Evolutionary conservation across 2,113 vertebrate genomes (phyloP), one percentile per base, ranked within the genome.

Genomic region (Cacatua alba): DNA sequence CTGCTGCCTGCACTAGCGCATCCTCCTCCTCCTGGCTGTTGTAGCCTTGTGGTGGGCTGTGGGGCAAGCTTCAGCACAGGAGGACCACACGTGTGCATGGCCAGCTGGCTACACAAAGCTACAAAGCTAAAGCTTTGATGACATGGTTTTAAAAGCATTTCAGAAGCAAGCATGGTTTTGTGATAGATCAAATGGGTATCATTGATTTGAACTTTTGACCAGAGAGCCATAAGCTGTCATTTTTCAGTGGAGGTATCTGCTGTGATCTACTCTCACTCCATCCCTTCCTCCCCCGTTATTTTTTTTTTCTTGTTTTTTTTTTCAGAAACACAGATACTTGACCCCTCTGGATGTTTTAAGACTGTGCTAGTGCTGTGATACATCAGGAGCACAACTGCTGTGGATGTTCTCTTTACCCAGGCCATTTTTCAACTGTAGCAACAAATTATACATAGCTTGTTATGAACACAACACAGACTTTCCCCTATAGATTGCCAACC

Each of bases 71-170:
- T 33, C 39, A 46, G 69, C 0, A 0, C 2, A 1, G 68, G 51
- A 41, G 74, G 7, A 28, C 35, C 44, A 17, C 0, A 0, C 0
- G 2, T 48, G 37, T 2, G 2, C 16, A 24, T 0, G 0, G 60
- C 41, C 13, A 60, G 41, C 78, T 87, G 64, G 10, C 51, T 84
- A 2, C 19, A 43, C 57, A 64, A 33, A 57, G 55, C 33, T n/a
- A 14, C 31, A n/a, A 33, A 57, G 55, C 55, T 57, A 14, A n/a
- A 57, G 51, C 49, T 31, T 31, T n/a, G 20, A 18, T 63, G 37
- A 37, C 67, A 8, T 41, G 25, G 17, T 23, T 88, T 70, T 25
- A 70, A 49, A 81, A 33, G 21, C 23, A 2, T 92, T 82, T 82
- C 25, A 83, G 41, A 88, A 81, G 41, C 29, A 18, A 2, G 0